A percentile compares a stretch with the other conserved stretches of the same genome.
These are phyloP conservation scores for Serilophus lunatus DNA, from an alignment of 2,113 vertebrate genomes.

Conservation along the genomic window DNA sequence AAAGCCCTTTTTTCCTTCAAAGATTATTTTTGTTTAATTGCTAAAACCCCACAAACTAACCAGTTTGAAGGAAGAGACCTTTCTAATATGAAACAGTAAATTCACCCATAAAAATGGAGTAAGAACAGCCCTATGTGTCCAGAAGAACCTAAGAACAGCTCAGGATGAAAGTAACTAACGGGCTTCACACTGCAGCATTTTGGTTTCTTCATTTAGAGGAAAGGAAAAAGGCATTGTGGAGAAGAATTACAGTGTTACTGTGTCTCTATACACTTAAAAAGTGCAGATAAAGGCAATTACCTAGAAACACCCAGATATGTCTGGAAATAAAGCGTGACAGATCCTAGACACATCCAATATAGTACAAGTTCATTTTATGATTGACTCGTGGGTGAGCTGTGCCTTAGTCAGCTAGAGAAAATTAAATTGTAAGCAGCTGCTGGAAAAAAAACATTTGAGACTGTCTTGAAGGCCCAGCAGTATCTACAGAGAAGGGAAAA, in stretches of 20 bases:
- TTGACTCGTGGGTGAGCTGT: background rate
- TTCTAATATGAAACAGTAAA: background rate
- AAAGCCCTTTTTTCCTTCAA: background rate
- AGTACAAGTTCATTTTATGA: background rate
- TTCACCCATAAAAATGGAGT: background rate
- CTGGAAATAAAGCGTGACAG: background rate
- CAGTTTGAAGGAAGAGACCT: background rate
- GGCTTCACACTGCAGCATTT: background rate
- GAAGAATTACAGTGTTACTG: background rate
- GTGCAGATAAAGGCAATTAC: background rate
- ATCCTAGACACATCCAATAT: background rate
- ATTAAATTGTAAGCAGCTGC: background rate
- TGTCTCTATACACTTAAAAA: background rate
- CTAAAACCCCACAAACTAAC: background rate
- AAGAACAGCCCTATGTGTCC: background rate
- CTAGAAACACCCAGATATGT: background rate
- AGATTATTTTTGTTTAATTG: constrained; percentile 16
- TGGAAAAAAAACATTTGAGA: background rate
- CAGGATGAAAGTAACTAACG: background rate
- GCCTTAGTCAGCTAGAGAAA: background rate
- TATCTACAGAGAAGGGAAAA: background rate
- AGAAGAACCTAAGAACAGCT: background rate
- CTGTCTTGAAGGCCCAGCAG: background rate
- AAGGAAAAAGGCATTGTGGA: background rate
- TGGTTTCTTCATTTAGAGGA: background rate